Percentiles rank a stretch among this genome's conserved stretches.
phyloP scores from a whole-genome alignment of 2,797 vertebrate genomes.

The Eulemur albifrons region DNA sequence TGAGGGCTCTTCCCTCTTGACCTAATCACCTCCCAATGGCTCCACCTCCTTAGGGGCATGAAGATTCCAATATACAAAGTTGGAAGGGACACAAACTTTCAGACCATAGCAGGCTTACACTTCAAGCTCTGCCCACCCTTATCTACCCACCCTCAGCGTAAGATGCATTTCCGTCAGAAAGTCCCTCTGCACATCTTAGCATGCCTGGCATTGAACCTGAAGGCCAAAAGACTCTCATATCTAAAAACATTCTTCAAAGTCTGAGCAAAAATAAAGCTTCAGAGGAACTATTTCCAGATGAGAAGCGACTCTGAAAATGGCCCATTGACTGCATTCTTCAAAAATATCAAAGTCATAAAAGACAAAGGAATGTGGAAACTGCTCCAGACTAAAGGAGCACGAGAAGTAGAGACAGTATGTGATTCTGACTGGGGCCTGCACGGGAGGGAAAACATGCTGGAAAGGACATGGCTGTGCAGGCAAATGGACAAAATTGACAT shows the following conservation, averaged over 20 bases:
- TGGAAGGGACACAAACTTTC: not conserved
- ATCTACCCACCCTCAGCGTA: not conserved
- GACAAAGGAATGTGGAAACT: not conserved
- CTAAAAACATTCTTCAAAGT: not conserved
- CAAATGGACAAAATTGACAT: not conserved
- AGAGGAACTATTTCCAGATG: not conserved
- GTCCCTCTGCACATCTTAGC: not conserved
- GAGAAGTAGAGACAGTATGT: not conserved
- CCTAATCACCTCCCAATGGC: not conserved
- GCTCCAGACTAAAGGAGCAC: not conserved
- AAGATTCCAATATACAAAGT: not conserved
- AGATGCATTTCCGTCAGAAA: not conserved
- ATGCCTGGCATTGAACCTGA: not conserved
- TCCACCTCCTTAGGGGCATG: not conserved
- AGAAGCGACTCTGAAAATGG: not conserved
- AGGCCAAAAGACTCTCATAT: not conserved
- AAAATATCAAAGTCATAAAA: constrained; percentile 9
- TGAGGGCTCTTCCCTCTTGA: not conserved
- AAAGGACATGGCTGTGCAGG: not conserved
- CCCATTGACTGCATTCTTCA: not conserved
- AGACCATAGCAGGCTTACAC: not conserved
- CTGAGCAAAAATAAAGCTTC: not conserved
- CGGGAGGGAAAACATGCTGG: not conserved
- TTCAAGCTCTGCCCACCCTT: not conserved
- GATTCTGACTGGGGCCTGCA: not conserved